phyloP scores from a whole-genome alignment of 1,140 invertebrate species.

The Macrocentrus cingulum region DNA sequence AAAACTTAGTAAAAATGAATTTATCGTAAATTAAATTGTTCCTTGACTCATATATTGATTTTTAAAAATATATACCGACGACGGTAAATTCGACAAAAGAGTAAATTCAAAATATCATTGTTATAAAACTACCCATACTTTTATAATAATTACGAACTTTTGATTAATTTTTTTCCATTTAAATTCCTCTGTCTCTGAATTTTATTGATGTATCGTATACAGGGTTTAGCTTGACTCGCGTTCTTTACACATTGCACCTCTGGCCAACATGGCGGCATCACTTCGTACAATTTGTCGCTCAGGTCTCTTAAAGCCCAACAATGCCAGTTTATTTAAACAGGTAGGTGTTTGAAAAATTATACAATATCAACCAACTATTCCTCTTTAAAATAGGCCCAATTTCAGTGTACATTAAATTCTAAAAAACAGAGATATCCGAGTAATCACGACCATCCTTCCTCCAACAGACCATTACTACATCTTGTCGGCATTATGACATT shows the following conservation, averaged over 20 bases:
- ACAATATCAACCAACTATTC: not conserved
- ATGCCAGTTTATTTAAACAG: conserved; percentile 57
- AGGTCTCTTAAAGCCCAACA: conserved; percentile 69
- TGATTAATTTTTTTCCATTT: too few relatives aligned
- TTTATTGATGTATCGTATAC: too few relatives aligned
- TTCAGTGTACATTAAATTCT: not conserved
- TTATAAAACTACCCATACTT: too few relatives aligned
- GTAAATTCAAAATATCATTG: too few relatives aligned
- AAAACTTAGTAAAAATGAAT: too few relatives aligned
- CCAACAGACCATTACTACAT: too few relatives aligned
- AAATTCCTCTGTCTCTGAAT: too few relatives aligned
- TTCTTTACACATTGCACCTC: conserved; percentile 40
- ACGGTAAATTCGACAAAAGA: too few relatives aligned
- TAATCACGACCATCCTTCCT: not conserved
- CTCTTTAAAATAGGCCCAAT: not conserved
- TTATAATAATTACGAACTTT: too few relatives aligned
- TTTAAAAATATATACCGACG: too few relatives aligned
- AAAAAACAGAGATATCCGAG: not conserved
- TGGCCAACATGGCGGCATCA: conserved; percentile 77
- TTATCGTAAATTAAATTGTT: too few relatives aligned
- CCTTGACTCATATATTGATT: too few relatives aligned
- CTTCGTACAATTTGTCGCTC: conserved; percentile 80
- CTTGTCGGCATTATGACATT: conserved; percentile 49
- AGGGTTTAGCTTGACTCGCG: conserved; percentile 35
- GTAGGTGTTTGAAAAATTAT: conserved; percentile 42